Conservation (phyloP, 2,888 invertebrate species). For the Erebia ligea region DNA sequence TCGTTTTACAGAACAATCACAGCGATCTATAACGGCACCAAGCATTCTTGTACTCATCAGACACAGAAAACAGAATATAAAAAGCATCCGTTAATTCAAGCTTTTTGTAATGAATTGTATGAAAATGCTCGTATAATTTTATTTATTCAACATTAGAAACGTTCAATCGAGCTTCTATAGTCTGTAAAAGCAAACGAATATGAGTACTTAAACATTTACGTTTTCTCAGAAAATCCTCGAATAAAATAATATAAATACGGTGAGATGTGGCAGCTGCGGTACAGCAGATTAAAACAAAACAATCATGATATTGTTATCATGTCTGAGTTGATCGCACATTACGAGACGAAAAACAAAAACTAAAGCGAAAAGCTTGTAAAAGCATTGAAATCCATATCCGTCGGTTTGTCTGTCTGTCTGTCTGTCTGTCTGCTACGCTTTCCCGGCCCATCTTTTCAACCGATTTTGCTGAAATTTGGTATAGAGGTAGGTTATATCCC, state of each 20-base stretch:
- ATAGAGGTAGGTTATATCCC: no score
- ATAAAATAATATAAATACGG: background rate
- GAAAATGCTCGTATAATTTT: background rate
- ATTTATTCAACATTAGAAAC: background rate
- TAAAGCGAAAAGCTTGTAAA: no score
- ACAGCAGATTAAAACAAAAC: slow-evolving; percentile 6
- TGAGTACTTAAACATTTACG: background rate
- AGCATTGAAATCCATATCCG: no score
- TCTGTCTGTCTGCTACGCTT: no score
- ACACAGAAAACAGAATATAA: background rate
- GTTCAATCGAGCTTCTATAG: background rate
- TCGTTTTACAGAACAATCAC: no score
- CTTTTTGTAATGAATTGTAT: background rate
- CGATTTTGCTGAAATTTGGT: no score
- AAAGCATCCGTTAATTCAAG: background rate
- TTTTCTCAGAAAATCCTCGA: background rate
- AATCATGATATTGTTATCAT: background rate
- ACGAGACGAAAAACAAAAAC: background rate
- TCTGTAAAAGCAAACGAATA: slow-evolving; percentile 1
- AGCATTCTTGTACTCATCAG: no score
- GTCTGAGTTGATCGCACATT: background rate
- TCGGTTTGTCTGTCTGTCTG: no score
- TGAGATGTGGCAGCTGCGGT: slow-evolving; percentile 5
- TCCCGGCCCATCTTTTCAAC: no score
- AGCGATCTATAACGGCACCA: no score